Base-by-base conservation (phyloP, 2,797 vertebrate genomes). In the Micropoecilia bifurca region DNA sequence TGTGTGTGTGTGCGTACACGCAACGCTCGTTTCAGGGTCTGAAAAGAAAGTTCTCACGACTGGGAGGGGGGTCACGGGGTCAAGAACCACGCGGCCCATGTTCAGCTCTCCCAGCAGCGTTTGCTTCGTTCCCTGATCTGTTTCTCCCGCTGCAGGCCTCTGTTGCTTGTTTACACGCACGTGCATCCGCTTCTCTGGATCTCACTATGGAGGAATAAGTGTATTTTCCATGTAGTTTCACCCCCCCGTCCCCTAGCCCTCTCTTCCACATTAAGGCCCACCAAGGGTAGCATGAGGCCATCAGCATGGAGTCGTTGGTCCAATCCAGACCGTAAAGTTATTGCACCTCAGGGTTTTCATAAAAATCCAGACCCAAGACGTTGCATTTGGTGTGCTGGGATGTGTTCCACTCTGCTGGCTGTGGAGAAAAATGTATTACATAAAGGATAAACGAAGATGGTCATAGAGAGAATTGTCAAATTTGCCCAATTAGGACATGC, bases 41-140 rank as follows among this genome's bases (percentile, higher is more conserved):
- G 2, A 13, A 75, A 83, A 85, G 25, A 87, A 10, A 53, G 88
- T 94, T 94, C 93, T 95, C 93, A 94, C 80, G 92, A 83, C 89
- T 91, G 74, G 63, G 13, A 86, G 74, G 8, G 5, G 9, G 74
- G 91, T 87, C 89, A 83, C 68, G 68, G 86, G 92, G 90, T 93
- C 91, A 88, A 78, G 41, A 90, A 43, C 69, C 83, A 76, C 46
- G 72, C 63, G 25, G 82, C 89, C 88, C 82, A 73, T 71, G 61
- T 91, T 91, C 87, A 83, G 81, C 86, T 85, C 85, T 87, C 85
- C 87, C 88, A 89, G 87, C 88, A 45, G 76, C 90, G 80, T 69
- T 84, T 48, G 84, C 83, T 83, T 63, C 68, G 1, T 77, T 85
- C 78, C 30, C 71, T 55, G 41, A 77, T 77, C 69, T 45, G 20